These are phyloP conservation scores for Ceratina japonica DNA, from an alignment of 1,140 invertebrate species.

Conservation along the genomic window DNA sequence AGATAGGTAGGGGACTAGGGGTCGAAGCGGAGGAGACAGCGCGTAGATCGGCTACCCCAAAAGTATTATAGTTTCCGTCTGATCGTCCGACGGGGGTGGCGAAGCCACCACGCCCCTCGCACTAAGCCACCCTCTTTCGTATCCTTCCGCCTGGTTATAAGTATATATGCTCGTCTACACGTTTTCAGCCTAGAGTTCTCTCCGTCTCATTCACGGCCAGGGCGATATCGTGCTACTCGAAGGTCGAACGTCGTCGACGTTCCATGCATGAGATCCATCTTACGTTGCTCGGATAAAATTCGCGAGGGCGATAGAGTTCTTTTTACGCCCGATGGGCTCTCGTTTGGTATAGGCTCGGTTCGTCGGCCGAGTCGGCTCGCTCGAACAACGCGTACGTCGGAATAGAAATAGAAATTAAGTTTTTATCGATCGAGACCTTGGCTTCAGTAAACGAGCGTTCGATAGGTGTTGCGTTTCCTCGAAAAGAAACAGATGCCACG, in stretches of 20 bases:
- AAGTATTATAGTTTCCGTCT: constrained; percentile 54
- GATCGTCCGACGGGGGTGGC: constrained; percentile 43
- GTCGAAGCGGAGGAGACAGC: constrained; percentile 44
- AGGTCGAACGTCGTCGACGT: constrained; percentile 43
- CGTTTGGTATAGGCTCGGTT: too few relatives aligned
- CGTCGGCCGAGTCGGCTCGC: too few relatives aligned
- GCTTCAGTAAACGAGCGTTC: too few relatives aligned
- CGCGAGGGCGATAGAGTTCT: background rate
- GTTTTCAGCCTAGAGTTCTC: constrained; percentile 7
- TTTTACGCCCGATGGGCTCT: too few relatives aligned
- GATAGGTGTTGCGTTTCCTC: background rate
- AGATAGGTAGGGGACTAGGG: background rate
- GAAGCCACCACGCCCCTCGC: constrained; percentile 56
- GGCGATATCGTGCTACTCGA: constrained; percentile 43
- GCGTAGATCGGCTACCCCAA: constrained; percentile 50
- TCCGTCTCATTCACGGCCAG: constrained; percentile 25
- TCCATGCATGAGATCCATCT: constrained; percentile 26
- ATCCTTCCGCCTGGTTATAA: constrained; percentile 30
- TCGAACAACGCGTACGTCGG: too few relatives aligned
- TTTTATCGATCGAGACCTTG: too few relatives aligned
- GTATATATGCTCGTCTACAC: constrained; percentile 30
- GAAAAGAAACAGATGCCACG: background rate
- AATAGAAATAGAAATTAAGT: too few relatives aligned
- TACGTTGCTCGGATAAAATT: constrained; percentile 40
- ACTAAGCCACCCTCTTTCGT: constrained; percentile 58